These are phyloP conservation scores for Pteropus rufus DNA, from an alignment of 2,797 vertebrate genomes.

Conservation along the genomic window DNA sequence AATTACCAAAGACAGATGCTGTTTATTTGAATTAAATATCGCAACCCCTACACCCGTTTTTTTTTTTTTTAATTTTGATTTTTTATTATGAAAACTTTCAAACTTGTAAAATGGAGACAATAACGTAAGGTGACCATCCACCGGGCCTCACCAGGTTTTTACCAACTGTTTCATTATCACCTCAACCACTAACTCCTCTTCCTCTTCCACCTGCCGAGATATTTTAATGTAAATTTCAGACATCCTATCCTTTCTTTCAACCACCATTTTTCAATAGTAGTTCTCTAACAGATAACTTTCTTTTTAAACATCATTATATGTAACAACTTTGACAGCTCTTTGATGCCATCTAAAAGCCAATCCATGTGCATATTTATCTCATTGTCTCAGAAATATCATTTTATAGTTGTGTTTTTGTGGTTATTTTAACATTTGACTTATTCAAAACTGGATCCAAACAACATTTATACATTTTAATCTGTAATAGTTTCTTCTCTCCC, in stretches of 20 bases:
- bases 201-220: background rate
- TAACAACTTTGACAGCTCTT: background rate
- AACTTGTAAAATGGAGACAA: background rate
- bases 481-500: background rate
- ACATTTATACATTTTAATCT: background rate
- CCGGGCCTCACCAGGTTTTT: background rate
- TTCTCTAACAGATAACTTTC: background rate
- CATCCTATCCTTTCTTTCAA: background rate
- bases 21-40: background rate
- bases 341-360: background rate
- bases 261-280: background rate
- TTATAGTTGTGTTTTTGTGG: background rate
- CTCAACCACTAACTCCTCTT: background rate
- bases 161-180: background rate
- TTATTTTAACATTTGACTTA: background rate
- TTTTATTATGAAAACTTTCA: background rate
- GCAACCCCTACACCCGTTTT: background rate
- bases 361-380: background rate
- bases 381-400: background rate
- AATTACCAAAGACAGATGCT: background rate
- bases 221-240: background rate
- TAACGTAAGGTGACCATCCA: background rate
- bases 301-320: background rate
- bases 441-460: slow-evolving; percentile 3
- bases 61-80: background rate